Evolutionary conservation across 1,140 invertebrate genomes (phyloP).

Genomic region (Drosophila kurseongensis): DNA sequence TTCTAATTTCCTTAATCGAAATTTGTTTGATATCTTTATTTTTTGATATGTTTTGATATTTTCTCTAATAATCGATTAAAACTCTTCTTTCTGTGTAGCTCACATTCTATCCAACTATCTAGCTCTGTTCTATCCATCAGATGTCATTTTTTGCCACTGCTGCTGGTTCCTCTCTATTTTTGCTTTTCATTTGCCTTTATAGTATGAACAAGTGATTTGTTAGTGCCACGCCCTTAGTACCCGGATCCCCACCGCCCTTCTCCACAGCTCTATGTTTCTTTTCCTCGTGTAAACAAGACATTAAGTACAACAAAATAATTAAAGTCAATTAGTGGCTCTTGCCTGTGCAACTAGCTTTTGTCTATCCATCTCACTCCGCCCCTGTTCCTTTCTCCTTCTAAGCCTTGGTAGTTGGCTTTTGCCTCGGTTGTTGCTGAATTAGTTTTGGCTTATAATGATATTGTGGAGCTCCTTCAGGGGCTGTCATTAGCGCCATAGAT

Average conservation of each 20-base stretch:
- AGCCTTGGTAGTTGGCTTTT: constrained; percentile 31
- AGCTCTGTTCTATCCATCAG: neutral
- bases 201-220: constrained; percentile 49
- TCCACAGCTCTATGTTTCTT: constrained; percentile 8
- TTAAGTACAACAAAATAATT: constrained; percentile 83
- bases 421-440: constrained; percentile 59
- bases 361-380: neutral
- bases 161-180: constrained; percentile 3
- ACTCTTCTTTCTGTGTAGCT: neutral
- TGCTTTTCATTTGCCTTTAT: constrained; percentile 41
- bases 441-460: constrained; percentile 59
- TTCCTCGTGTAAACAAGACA: constrained; percentile 70
- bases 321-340: constrained; percentile 79
- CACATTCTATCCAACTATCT: neutral
- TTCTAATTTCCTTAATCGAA: no score
- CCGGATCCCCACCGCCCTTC: neutral
- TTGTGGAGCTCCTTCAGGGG: constrained; percentile 29
- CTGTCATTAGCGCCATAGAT: constrained; percentile 53
- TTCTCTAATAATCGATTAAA: neutral
- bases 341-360: constrained; percentile 51
- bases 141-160: constrained; percentile 14
- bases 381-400: neutral
- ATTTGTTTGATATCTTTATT: no score
- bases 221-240: constrained; percentile 43
- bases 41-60: neutral